Conservation (phyloP, 2,113 vertebrate species). For the Pogona vitticeps region DNA sequence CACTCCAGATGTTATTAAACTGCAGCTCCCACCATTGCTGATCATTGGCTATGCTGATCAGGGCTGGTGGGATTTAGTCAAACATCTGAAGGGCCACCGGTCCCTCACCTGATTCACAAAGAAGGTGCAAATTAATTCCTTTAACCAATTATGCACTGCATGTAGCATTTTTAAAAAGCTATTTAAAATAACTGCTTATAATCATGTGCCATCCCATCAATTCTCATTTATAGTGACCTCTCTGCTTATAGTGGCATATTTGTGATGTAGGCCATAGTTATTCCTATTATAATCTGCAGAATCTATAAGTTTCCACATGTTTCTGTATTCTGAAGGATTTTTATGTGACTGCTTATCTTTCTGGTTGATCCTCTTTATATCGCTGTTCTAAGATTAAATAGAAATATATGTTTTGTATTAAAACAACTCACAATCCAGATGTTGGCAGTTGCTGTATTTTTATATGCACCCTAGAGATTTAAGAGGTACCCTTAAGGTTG, state of each 20-base stretch:
- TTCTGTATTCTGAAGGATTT: background rate
- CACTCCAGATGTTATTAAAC: no score
- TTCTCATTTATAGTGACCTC: no score
- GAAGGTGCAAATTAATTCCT: background rate
- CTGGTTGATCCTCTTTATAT: background rate
- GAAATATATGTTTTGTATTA: slow-evolving; percentile 4
- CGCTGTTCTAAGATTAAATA: background rate
- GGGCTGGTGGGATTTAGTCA: no score
- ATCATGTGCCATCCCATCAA: no score
- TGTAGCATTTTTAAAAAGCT: background rate
- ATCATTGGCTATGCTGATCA: no score
- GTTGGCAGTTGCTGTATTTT: background rate
- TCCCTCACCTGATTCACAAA: background rate
- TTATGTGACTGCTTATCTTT: background rate
- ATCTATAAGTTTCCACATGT: background rate
- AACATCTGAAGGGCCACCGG: no score
- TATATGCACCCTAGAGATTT: background rate
- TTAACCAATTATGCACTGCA: background rate
- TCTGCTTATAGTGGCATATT: background rate
- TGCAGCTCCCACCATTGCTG: no score
- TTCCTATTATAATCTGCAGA: background rate
- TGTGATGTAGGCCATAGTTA: background rate
- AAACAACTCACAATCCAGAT: slow-evolving; percentile 15
- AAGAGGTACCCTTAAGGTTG: background rate
- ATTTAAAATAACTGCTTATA: no score